These are phyloP conservation scores for Ahaetulla prasina DNA, from an alignment of 2,113 vertebrate species.

Conservation along the genomic window DNA sequence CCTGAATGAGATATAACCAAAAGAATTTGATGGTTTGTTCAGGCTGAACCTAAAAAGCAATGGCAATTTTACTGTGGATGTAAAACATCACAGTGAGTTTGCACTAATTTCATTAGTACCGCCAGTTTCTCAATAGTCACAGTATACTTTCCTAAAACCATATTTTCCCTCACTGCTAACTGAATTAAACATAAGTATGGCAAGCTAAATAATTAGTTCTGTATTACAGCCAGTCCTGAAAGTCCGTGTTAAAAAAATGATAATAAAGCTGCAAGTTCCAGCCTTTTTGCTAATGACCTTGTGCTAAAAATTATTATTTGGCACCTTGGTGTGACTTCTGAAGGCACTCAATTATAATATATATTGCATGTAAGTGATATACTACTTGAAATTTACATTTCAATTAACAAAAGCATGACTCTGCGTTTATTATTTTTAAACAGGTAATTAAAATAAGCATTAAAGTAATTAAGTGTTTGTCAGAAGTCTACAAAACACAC, in stretches of 20 bases:
- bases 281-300: constrained; percentile 43
- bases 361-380: constrained; percentile 43
- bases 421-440: constrained; percentile 40
- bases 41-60: not conserved
- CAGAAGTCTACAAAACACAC: not conserved
- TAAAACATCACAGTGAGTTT: not conserved
- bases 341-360: constrained; percentile 36
- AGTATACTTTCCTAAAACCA: constrained; percentile 32
- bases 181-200: constrained; percentile 41
- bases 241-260: constrained; percentile 24
- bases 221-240: not conserved
- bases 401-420: constrained; percentile 48
- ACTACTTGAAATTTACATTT: constrained; percentile 50
- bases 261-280: not conserved
- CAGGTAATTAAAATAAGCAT: constrained; percentile 39
- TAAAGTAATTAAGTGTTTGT: constrained; percentile 32
- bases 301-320: constrained; percentile 43
- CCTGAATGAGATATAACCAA: not conserved
- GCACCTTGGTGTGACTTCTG: constrained; percentile 36
- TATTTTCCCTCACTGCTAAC: constrained; percentile 34
- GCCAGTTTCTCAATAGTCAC: not conserved
- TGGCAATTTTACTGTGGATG: not conserved
- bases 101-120: not conserved
- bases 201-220: constrained; percentile 28
- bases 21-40: not conserved